These are phyloP conservation scores for Morelia viridis DNA, from an alignment of 2,797 vertebrate species.

Conservation along the genomic window DNA sequence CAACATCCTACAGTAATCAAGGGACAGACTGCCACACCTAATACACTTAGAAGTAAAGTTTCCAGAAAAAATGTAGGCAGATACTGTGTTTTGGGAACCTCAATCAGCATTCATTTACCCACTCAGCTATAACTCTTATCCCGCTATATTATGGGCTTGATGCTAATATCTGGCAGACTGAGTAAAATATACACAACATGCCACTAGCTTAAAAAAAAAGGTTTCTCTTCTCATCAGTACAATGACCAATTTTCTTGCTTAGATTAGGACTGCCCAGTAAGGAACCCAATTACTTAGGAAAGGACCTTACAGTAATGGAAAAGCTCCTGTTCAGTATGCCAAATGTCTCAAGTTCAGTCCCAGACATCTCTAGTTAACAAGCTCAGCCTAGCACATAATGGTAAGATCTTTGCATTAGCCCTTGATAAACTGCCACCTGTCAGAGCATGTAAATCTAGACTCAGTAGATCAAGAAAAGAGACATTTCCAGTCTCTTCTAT, in stretches of 20 bases:
- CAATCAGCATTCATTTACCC: not conserved
- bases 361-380: not conserved
- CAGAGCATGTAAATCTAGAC: not conserved
- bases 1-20: not conserved
- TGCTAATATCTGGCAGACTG: not conserved
- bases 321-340: not conserved
- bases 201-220: not conserved
- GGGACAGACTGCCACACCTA: not conserved
- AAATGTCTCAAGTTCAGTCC: not conserved
- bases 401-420: not conserved
- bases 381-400: no score
- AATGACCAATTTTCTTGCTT: not conserved
- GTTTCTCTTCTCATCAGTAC: not conserved
- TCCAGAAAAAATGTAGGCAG: not conserved
- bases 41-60: not conserved
- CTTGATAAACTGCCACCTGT: not conserved
- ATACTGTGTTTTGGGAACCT: not conserved
- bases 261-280: not conserved
- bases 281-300: not conserved
- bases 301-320: not conserved
- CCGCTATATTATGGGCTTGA: not conserved
- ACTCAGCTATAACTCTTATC: not conserved
- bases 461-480: not conserved
- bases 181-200: not conserved
- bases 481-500: not conserved